These are phyloP conservation scores for Ophion ellenae DNA, from an alignment of 2,888 invertebrate species.

Conservation along the genomic window DNA sequence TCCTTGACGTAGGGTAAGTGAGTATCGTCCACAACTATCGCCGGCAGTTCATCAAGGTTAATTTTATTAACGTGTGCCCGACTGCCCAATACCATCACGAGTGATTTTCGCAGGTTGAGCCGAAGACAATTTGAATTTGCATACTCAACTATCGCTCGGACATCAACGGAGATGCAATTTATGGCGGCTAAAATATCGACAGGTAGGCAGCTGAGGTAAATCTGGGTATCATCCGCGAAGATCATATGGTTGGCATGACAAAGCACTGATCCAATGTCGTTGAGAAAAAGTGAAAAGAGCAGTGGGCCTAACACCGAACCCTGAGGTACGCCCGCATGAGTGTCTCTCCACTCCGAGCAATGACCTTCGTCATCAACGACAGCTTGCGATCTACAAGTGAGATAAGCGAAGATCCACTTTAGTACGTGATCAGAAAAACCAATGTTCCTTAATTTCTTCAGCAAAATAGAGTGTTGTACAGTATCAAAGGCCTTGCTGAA, in stretches of 20 bases:
- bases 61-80: background rate
- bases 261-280: background rate
- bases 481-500: background rate
- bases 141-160: background rate
- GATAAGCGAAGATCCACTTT: no score
- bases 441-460: no score
- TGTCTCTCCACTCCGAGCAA: background rate
- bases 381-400: no score
- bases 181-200: background rate
- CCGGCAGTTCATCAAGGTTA: background rate
- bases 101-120: no score
- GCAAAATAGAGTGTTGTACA: no score
- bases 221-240: conserved; percentile 25
- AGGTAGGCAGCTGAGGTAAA: background rate
- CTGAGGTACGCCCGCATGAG: conserved; percentile 4
- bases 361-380: background rate
- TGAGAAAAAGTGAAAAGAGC: conserved; percentile 10
- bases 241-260: background rate
- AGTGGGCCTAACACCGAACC: conserved; percentile 31
- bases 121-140: background rate
- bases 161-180: background rate
- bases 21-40: background rate
- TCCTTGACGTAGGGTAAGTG: background rate
- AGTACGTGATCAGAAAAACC: no score
- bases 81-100: background rate